These are phyloP conservation scores for Biston stratarius DNA, from an alignment of 2,888 invertebrate genomes.

Conservation along the genomic window DNA sequence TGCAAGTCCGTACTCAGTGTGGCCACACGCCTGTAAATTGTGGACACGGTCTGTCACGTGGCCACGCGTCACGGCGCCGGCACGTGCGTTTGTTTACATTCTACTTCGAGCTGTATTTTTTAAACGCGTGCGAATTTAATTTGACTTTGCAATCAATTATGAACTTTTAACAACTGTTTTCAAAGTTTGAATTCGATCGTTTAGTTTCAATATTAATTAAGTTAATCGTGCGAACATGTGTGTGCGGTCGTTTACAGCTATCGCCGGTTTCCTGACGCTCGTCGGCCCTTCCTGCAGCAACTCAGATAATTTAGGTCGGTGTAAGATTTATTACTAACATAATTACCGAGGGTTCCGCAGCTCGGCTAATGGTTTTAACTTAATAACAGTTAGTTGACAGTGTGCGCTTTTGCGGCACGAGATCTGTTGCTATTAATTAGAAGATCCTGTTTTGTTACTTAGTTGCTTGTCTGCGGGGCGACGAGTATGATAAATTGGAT, in stretches of 20 bases:
- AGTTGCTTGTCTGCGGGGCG: slow-evolving; percentile 31
- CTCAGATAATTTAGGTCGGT: slow-evolving; percentile 81
- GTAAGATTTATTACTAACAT: slow-evolving; percentile 68
- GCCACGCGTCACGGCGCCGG: slow-evolving; percentile 65
- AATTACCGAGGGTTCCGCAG: slow-evolving; percentile 62
- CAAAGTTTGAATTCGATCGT: background rate
- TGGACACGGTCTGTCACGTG: slow-evolving; percentile 71
- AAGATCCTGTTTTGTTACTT: slow-evolving; percentile 37
- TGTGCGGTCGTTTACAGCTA: slow-evolving; percentile 56
- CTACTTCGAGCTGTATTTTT: slow-evolving; percentile 39
- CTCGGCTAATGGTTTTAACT: slow-evolving; percentile 63
- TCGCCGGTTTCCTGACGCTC: slow-evolving; percentile 68
- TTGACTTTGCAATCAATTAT: background rate
- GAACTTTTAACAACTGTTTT: slow-evolving; percentile 2
- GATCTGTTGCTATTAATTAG: slow-evolving; percentile 50
- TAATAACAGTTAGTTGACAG: slow-evolving; percentile 58
- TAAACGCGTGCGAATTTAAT: slow-evolving; percentile 22
- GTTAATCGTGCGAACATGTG: slow-evolving; percentile 57
- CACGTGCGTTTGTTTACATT: slow-evolving; percentile 50
- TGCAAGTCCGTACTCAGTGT: slow-evolving; percentile 78
- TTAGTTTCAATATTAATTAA: slow-evolving; percentile 22
- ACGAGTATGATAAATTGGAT: slow-evolving; percentile 39
- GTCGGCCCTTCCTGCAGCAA: slow-evolving; percentile 74
- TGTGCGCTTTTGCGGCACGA: slow-evolving; percentile 51
- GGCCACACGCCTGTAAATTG: slow-evolving; percentile 77